Evolutionary conservation across 1,140 invertebrate genomes (phyloP), one percentile per base, ranked within the genome.

Genomic region (Zophobas morio): DNA sequence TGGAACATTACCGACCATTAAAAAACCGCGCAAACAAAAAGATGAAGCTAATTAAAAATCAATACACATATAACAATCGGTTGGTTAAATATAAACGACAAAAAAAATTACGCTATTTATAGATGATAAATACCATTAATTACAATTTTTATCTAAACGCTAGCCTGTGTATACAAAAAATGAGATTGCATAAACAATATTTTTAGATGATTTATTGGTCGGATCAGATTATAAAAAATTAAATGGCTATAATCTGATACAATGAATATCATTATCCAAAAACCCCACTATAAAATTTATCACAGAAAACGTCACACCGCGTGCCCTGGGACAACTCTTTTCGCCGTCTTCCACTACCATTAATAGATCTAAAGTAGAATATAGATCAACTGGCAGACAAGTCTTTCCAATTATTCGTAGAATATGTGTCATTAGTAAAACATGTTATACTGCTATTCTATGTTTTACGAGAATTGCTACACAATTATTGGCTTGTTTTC

Each of bases 61-160:
- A 72, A 42, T 47, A 76, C 35, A 33, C 35, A 20, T 71, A 63
- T 2, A 35, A 33, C 42, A 74, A 49, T 49, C 66, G 42, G 40
- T 75, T 5, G 54, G 49, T 66, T 46, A 66, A 66, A 66, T 66
- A 66, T 66, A 20, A 66, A 66, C n/a, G 39, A 8, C 20, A 49
- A 56, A 75, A 57, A 71, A 77, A 72, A 6, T 34, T 34, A 35
- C 5, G 4, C 36, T 40, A 57, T 42, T 42, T 54, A 6, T 42
- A 77, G 53, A 33, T 70, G 5, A 37, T 56, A 74, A 57, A 72
- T 33, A 46, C 39, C 39, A 66, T 66, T 66, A 66, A 66, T 66
- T 66, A 66, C n/a, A n/a, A 36, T 66, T 66, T 66, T 66, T 66
- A 72, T 72, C 54, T 46, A 2, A 36, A 33, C 37, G 75, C 37